Evolutionary conservation across 2,888 invertebrate species (phyloP).

Genomic region (Hylaea fasciaria): DNA sequence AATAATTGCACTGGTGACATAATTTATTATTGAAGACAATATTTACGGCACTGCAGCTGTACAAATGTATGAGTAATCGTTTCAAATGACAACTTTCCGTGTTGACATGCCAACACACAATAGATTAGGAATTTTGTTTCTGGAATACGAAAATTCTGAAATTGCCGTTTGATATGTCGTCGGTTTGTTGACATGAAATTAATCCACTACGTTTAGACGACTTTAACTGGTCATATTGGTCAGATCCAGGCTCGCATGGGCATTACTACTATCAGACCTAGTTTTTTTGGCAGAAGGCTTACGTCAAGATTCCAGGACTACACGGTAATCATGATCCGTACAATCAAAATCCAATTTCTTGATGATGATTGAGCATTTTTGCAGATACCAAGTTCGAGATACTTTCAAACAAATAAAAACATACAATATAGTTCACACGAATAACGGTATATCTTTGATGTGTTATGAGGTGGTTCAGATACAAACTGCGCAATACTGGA

Average conservation of each 20-base stretch:
- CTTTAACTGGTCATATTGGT: too few relatives aligned
- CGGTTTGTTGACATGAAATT: too few relatives aligned
- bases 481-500: constrained; percentile 48
- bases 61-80: constrained; percentile 52
- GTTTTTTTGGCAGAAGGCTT: too few relatives aligned
- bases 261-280: too few relatives aligned
- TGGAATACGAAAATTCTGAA: neutral
- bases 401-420: too few relatives aligned
- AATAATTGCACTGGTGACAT: constrained; percentile 29
- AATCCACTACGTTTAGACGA: too few relatives aligned
- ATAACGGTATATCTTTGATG: constrained; percentile 34
- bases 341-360: too few relatives aligned
- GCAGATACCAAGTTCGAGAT: constrained; percentile 7
- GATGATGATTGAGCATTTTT: too few relatives aligned
- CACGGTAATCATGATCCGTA: too few relatives aligned
- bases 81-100: constrained; percentile 52
- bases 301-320: too few relatives aligned
- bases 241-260: too few relatives aligned
- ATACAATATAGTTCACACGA: constrained; percentile 23
- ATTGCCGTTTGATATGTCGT: too few relatives aligned
- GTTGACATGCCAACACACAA: constrained; percentile 55
- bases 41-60: constrained; percentile 29
- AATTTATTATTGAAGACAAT: constrained; percentile 21
- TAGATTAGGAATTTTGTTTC: constrained; percentile 36
- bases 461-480: constrained; percentile 24